Percentiles rank a stretch among this genome's conserved stretches.
These are phyloP conservation scores for Regulus satrapa DNA, from an alignment of 2,113 vertebrate species.

Conservation along the genomic window DNA sequence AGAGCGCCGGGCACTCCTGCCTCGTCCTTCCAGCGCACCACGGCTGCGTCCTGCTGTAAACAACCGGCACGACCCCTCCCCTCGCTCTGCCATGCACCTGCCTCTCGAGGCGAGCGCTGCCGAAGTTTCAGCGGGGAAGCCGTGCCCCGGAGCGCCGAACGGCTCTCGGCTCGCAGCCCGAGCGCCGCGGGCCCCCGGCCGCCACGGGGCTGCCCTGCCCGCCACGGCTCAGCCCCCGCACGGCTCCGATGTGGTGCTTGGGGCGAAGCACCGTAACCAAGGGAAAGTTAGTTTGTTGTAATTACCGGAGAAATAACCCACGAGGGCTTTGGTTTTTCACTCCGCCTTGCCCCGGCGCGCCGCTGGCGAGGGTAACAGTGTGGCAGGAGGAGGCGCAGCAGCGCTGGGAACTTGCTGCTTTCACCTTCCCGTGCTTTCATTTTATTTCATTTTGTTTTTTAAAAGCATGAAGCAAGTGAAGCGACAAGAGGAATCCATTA, in stretches of 20 bases:
- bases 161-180: background rate
- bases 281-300: constrained; percentile 26
- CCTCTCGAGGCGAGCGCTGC: background rate
- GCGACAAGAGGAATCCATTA: constrained; percentile 95
- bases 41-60: constrained; percentile 67
- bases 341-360: background rate
- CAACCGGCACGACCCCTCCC: constrained; percentile 63
- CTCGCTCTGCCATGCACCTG: background rate
- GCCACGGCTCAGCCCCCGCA: background rate
- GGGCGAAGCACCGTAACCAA: background rate
- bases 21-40: constrained; percentile 55
- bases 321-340: constrained; percentile 6
- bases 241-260: background rate
- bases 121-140: background rate
- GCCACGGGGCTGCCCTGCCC: background rate
- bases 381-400: constrained; percentile 12
- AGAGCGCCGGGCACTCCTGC: constrained; percentile 67
- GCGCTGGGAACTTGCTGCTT: constrained; percentile 51
- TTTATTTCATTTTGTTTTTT: constrained; percentile 78
- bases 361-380: background rate
- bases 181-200: background rate
- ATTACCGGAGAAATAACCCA: constrained; percentile 3
- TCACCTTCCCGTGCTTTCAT: constrained; percentile 72
- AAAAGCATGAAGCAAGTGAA: constrained; percentile 85
- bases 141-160: background rate